Conservation (phyloP, 2,113 vertebrate genomes). For the Paracanthobrama guichenoti region DNA sequence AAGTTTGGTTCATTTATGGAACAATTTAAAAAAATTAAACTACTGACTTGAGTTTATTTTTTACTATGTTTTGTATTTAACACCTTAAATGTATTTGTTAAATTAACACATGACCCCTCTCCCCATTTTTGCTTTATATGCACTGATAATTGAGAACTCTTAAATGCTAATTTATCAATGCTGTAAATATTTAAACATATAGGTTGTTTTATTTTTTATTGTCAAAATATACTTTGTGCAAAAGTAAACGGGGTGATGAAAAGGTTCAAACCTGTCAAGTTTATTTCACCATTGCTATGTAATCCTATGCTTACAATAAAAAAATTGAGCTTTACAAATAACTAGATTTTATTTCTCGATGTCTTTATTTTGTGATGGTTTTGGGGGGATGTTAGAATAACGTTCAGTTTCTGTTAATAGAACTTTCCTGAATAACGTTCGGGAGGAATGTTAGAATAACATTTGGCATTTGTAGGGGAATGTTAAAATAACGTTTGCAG, state of each 20-base stretch:
- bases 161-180: slow-evolving; percentile 79
- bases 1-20: background rate
- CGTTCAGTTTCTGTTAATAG: no score
- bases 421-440: no score
- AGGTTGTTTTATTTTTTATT: slow-evolving; percentile 82
- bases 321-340: slow-evolving; percentile 13
- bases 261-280: slow-evolving; percentile 34
- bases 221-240: slow-evolving; percentile 68
- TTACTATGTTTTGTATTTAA: slow-evolving; percentile 19
- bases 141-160: slow-evolving; percentile 35
- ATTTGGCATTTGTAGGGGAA: no score
- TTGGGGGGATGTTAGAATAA: no score
- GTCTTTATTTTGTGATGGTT: no score
- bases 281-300: slow-evolving; percentile 36
- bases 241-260: slow-evolving; percentile 54
- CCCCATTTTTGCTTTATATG: slow-evolving; percentile 20
- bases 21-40: slow-evolving; percentile 12
- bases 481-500: no score
- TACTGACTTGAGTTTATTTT: slow-evolving; percentile 30
- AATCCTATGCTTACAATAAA: slow-evolving; percentile 42
- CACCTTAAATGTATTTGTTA: background rate
- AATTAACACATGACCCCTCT: background rate
- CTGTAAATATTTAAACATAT: slow-evolving; percentile 81
- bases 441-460: no score
- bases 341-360: background rate